Base-by-base conservation (phyloP, 2,888 invertebrate genomes). In the Zygothrica quintamaculata region DNA sequence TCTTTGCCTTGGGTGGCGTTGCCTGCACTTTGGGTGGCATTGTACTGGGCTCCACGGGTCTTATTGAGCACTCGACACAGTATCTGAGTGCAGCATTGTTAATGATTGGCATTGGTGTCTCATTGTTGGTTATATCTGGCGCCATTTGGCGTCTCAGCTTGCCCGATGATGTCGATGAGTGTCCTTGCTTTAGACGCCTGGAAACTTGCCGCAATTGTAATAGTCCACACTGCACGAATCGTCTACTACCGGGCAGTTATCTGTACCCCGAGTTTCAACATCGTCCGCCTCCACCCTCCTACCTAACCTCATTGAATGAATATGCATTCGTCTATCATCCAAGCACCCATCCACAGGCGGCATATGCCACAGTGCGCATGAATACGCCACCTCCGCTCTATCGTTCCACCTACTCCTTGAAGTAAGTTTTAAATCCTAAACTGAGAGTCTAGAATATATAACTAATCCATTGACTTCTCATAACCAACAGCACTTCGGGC, bases 191-290 rank as follows among this genome's bases (percentile, higher is more conserved):
- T 90, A 91, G 90, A 82, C 92, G 89, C 90, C 55, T 92, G 92
- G 79, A 93, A 91, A 70, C 93, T 90, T 75, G 92, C 90, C 89
- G 89, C 26, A 90, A 89, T 58, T 90, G 92, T 65, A 90, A 94
- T 69, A 92, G 94, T 75, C 94, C 95, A 44, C 96, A 95, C 87
- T 90, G 91, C 66, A 96, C 95, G 37, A 92, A 96, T 65, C 95
- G 96, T 0, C 94, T 97, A 90, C 95, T 97, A 90, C 96, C 97
- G 0, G 87, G 88, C 18, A 96, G 96, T 88, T 96, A 96, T 87
- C 94, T 97, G 92, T 98, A 98, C 91, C 98, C 98, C 1, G 98
- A 98, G 92, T 98, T 98, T 90, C 97, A 97, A 90, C 98, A 97
- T 92, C 93, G 98, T 77, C 97, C 97, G 18, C 98, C 98, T 33